These are phyloP conservation scores for Arctopsyche grandis DNA, from an alignment of 1,140 invertebrate species.

Conservation along the genomic window DNA sequence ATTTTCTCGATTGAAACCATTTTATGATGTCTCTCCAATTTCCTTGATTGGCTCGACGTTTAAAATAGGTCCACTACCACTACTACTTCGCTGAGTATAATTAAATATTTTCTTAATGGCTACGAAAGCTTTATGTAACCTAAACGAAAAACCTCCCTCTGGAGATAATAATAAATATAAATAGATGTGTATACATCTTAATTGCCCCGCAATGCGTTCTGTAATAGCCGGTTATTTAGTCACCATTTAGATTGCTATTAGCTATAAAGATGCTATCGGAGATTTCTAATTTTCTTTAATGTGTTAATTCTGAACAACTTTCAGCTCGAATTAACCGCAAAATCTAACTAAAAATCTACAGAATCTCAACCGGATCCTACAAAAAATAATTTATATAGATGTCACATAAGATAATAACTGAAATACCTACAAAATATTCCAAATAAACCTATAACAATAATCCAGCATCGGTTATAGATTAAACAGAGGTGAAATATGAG, in stretches of 20 bases:
- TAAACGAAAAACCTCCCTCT: neutral
- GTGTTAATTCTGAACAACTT: slow-evolving; percentile 40
- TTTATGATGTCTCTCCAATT: slow-evolving; percentile 33
- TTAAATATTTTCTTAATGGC: slow-evolving; percentile 8
- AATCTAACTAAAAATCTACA: neutral
- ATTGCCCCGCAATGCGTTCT: slow-evolving; percentile 18
- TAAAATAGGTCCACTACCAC: neutral
- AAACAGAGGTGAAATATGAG: no score
- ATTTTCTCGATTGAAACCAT: slow-evolving; percentile 17
- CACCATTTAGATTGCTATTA: slow-evolving; percentile 26
- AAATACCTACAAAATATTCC: no score
- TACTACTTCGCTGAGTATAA: neutral
- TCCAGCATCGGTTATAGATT: no score
- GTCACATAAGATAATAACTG: no score
- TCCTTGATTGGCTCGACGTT: neutral
- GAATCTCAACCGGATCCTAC: neutral
- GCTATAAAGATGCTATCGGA: slow-evolving; percentile 47
- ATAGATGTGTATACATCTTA: neutral
- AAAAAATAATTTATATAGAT: neutral
- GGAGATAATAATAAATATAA: no score
- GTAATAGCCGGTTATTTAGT: slow-evolving; percentile 25
- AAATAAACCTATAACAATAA: no score
- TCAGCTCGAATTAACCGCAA: neutral
- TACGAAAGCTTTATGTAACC: neutral
- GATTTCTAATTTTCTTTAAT: slow-evolving; percentile 51